Evolutionary conservation across 2,888 invertebrate genomes (phyloP), one percentile per base, ranked within the genome.

Genomic region (Nomada ferruginata): DNA sequence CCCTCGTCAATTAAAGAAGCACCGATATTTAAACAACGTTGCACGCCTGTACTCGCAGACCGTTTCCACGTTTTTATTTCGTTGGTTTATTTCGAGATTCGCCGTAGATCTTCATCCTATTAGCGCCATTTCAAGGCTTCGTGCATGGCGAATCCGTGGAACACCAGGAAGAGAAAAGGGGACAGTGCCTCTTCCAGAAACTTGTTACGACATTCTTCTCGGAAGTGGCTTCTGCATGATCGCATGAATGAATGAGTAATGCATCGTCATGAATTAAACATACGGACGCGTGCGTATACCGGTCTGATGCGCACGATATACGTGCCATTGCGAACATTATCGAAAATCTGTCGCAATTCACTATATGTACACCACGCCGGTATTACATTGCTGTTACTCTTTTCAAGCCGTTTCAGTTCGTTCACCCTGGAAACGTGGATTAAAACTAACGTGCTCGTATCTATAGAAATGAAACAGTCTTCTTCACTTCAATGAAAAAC

Each of bases 201-300:
- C 89, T 90, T 90, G 88, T 91, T 89, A 87, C 87, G 84, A 83
- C 86, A 89, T 90, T 90, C 89, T 89, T 89, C 86, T 83, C 77
- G 87, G 87, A 89, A 89, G 86, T 85, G 74, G 80, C 85, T 85
- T 83, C 82, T 63, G 82, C 87, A 85, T 81, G 86, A 85, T 82
- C 83, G 84, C 82, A 86, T 79, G 87, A 88, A 89, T 89, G 89
- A 89, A 89, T 86, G 89, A 87, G 87, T 91, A 90, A 91, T 90
- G 89, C 85, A 76, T 82, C 71, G 81, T 79, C 86, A 90, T 91
- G 91, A 91, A 91, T 91, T 90, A 91, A 90, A 90, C 90, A 91
- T 91, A 79, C 65, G 79, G 88, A 82, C 88, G 85, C 87, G 88
- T 86, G 87, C 85, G 80, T 83, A 36, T 36, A 71, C 71, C 57